Base-by-base conservation (phyloP, 2,888 invertebrate species). In the Chymomyza amoena region DNA sequence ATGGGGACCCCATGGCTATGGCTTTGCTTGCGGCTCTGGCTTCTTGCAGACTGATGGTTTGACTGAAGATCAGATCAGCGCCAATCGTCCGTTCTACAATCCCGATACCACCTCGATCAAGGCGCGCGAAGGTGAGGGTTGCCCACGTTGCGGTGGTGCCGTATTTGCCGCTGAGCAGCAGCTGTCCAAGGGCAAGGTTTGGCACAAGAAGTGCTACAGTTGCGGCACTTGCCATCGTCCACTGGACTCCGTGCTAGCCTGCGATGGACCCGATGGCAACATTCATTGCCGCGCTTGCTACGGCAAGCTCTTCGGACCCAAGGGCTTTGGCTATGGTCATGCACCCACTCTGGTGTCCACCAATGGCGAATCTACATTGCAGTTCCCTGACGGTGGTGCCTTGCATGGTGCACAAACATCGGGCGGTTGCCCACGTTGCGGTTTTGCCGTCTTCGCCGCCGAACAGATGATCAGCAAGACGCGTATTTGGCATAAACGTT, bases 151-250 rank as follows among this genome's bases (percentile, higher is more conserved):
- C 92, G 97, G 97, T 70, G 98, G 98, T 80, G 96, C 96, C 93
- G 99, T 99, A 52, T 99, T 98, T 92, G 97, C 97, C 78, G 99
- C 99, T 76, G 99, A 99, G 92, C 98, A 98, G 92, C 97, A 98
- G 92, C 93, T 98, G 78, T 98, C 98, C 81, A 98, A 97, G 92
- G 97, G 98, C 92, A 96, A 96, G 81, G 98, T 98, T 95, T 98
- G 97, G 97, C 98, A 98, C 93, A 97, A 96, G 93, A 96, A 96
- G 90, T 98, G 98, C 93, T 98, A 97, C 94, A 98, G 96, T 93
- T 98, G 98, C 90, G 94, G 95, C 74, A 96, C 96, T 90, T 97
- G 97, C 87, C 96, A 97, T 91, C 94, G 97, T 74, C 97, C 97
- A 7, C 92, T 97, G 85, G 97, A 97, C 91, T 97, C 97, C 0